Base-by-base conservation (phyloP, 2,113 vertebrate species). In the Zosterops japonicus region DNA sequence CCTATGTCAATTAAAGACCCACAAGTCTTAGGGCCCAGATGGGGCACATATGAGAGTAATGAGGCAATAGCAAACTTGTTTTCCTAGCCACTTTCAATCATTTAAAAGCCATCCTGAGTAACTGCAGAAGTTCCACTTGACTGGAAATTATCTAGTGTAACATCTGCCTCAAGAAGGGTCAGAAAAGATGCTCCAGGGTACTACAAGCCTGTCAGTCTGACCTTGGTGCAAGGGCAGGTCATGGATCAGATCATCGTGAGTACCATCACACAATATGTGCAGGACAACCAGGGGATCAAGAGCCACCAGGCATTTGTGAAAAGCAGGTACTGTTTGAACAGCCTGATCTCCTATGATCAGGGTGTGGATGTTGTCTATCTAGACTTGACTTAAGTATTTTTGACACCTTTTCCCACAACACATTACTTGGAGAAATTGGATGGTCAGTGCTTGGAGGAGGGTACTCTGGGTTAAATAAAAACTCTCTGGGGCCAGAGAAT, bases 21-120 rank as follows among this genome's bases (percentile, higher is more conserved):
- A 27, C 6, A 74, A 42, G 12, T 42, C 15, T 65, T 24, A 50
- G 18, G 42, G 4, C 18, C 6, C 22, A 28, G 31, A 28, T 36
- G 27, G 9, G 31, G 23, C 33, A 14, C 6, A 22, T 14, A 33
- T 6, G 7, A 67, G 19, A 46, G 13, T 46, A 59, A 74, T n/a
- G 44, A 59, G 12, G 15, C 10, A 59, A 36, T 0, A 0, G 8
- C 22, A 24, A 52, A 74, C 24, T 49, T 49, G 12, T 33, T 81
- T 42, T 8, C 28, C 27, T 13, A 57, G 18, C 1, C 19, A 33
- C 15, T 74, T 72, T 59, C 27, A 59, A 9, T 33, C 4, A 52
- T 59, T 65, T 39, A 28, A 27, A 44, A 74, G 11, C 5, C 2
- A 2, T 72, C 21, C 4, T 33, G 39, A 27, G 44, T 42, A 50